phyloP scores from a whole-genome alignment of 2,113 vertebrate species.

The Silurus meridionalis region DNA sequence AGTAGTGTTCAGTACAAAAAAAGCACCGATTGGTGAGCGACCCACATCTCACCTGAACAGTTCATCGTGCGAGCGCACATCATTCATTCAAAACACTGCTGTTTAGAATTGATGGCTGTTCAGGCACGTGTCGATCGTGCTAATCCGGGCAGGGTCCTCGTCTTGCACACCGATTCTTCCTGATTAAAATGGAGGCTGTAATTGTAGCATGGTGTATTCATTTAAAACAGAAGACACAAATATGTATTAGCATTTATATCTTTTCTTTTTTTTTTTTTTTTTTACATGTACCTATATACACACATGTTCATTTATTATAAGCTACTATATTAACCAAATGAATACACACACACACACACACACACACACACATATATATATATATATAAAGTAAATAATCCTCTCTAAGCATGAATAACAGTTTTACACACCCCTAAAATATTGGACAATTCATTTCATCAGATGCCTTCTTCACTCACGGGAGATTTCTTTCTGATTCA shows the following conservation, averaged over 20 bases:
- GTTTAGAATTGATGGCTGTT: conserved; percentile 44
- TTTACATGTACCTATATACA: no score
- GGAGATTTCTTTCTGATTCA: no score
- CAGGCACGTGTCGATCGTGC: conserved; percentile 40
- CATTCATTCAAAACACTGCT: conserved; percentile 44
- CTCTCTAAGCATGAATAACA: no score
- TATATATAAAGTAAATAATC: no score
- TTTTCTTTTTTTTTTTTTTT: no score
- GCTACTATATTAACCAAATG: no score
- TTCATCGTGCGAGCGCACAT: conserved; percentile 44
- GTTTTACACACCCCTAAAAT: no score
- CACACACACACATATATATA: no score
- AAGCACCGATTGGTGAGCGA: neutral
- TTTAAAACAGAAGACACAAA: neutral
- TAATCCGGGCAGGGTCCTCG: conserved; percentile 36
- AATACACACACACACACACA: no score
- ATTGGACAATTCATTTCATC: no score
- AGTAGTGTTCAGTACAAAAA: neutral
- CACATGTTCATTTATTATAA: no score
- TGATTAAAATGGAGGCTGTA: conserved; percentile 24
- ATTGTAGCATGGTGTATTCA: neutral
- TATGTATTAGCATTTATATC: neutral
- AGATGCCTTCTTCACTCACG: no score
- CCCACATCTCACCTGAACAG: conserved; percentile 19
- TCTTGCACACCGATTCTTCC: conserved; percentile 5